Conservation (phyloP, 2,888 invertebrate species). For the Ennomos quercinarius region DNA sequence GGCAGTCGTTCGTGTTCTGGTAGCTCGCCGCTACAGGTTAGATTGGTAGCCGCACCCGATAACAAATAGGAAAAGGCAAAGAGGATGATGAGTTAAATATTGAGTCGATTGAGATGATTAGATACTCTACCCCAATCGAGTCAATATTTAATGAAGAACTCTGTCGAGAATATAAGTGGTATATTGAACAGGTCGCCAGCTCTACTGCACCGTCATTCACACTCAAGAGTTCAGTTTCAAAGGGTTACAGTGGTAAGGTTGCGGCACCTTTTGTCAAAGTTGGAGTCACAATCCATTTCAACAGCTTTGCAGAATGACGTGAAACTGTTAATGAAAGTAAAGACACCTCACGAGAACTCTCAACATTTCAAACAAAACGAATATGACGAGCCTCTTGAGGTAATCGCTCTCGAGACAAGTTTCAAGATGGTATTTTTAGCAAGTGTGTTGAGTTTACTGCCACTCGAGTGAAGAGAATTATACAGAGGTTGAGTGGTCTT, state of each 20-base stretch:
- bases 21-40: too few relatives aligned
- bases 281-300: constrained; percentile 30
- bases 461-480: neutral
- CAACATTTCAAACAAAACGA: constrained; percentile 31
- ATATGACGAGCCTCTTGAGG: constrained; percentile 28
- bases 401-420: constrained; percentile 15
- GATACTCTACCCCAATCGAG: too few relatives aligned
- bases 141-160: too few relatives aligned
- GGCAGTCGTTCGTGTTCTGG: too few relatives aligned
- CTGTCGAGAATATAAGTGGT: too few relatives aligned
- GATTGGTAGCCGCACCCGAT: too few relatives aligned
- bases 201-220: neutral
- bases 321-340: constrained; percentile 37
- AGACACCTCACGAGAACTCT: constrained; percentile 23
- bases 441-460: constrained; percentile 10
- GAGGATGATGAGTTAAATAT: too few relatives aligned
- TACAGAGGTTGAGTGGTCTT: neutral
- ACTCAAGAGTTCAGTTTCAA: constrained; percentile 1
- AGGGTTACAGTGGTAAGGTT: constrained; percentile 2
- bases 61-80: too few relatives aligned
- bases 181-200: too few relatives aligned
- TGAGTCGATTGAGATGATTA: too few relatives aligned
- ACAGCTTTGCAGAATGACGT: constrained; percentile 2
- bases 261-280: constrained; percentile 25
- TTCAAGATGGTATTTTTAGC: constrained; percentile 18